Evolutionary conservation across 2,113 vertebrate genomes (phyloP).

Genomic region (Petroica traversi): DNA sequence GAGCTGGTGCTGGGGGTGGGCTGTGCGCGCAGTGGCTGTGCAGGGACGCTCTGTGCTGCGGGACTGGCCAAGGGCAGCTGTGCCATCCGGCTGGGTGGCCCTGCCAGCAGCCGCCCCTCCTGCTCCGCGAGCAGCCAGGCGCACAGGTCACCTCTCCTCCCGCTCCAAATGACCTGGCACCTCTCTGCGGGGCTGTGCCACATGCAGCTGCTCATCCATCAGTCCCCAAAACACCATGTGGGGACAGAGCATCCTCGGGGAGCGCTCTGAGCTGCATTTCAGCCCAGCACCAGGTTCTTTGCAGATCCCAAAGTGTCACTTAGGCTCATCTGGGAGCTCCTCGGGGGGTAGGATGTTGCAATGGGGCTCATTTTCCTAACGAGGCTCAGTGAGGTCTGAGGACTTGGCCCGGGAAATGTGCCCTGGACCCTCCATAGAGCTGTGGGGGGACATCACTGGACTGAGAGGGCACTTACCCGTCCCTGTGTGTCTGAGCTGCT

Average conservation of each 20-base stretch:
- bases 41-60: background rate
- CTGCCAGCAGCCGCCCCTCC: background rate
- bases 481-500: background rate
- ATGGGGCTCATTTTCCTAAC: background rate
- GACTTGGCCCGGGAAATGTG: background rate
- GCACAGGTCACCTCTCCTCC: background rate
- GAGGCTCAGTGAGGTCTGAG: accelerated
- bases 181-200: background rate
- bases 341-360: background rate
- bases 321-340: background rate
- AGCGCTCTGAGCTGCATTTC: background rate
- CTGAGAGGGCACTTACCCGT: background rate
- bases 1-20: background rate
- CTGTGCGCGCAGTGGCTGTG: background rate
- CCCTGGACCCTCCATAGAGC: accelerated
- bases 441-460: background rate
- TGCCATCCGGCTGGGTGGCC: background rate
- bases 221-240: background rate
- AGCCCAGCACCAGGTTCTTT: background rate
- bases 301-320: background rate
- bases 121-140: background rate
- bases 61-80: background rate
- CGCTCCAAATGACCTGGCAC: background rate
- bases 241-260: background rate
- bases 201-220: background rate